Percentiles rank a stretch among this genome's conserved stretches.
Conservation (phyloP, 2,797 vertebrate genomes). For the Limnodromus scolopaceus region DNA sequence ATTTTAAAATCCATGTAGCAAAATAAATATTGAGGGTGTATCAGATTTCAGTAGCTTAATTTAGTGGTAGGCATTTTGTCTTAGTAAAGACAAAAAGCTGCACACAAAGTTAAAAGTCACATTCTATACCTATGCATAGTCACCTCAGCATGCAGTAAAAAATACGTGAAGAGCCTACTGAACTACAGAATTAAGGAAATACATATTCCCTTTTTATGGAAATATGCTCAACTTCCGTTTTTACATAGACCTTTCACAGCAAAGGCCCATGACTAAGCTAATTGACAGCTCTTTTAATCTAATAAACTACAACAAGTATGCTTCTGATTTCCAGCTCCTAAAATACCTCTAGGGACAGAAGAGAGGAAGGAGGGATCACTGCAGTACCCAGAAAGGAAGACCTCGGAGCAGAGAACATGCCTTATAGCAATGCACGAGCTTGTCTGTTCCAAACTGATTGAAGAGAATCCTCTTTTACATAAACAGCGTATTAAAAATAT, state of each 20-base stretch:
- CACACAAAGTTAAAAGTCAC: neutral
- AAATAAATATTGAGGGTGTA: neutral
- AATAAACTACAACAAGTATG: slow-evolving; percentile 43
- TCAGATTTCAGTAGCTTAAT: neutral
- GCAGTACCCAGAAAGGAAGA: neutral
- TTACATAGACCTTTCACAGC: neutral
- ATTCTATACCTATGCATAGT: neutral
- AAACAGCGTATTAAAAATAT: neutral
- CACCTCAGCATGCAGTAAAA: neutral
- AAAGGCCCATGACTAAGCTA: slow-evolving; percentile 36
- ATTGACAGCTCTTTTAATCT: slow-evolving; percentile 64
- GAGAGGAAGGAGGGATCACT: neutral
- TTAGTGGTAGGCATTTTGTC: neutral
- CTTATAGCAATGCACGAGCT: neutral
- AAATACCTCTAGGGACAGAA: slow-evolving; percentile 18
- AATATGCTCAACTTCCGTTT: neutral
- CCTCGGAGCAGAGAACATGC: neutral
- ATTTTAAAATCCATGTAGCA: neutral
- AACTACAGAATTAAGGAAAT: neutral
- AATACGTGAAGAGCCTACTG: neutral
- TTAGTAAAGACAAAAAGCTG: neutral
- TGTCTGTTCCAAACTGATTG: slow-evolving; percentile 18
- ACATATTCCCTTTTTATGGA: neutral
- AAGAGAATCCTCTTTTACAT: slow-evolving; percentile 25
- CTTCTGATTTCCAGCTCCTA: slow-evolving; percentile 18